phyloP scores from a whole-genome alignment of 2,113 vertebrate species.

The Silurus meridionalis region DNA sequence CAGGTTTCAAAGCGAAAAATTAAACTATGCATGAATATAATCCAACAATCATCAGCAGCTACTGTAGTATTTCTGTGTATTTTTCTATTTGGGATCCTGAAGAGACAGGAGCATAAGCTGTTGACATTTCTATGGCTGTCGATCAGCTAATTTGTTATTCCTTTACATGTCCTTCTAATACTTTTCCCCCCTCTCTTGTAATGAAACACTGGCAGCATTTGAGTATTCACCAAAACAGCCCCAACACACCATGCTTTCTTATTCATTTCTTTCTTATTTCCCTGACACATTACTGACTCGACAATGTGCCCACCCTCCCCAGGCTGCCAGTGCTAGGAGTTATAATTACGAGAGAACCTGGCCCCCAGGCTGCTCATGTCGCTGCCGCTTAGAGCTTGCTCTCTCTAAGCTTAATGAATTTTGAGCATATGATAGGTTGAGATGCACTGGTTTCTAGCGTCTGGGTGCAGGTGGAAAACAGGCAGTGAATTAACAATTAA shows the following conservation, averaged over 20 bases:
- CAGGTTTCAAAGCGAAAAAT: background rate
- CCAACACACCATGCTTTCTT: background rate
- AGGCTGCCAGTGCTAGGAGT: slow-evolving; percentile 58
- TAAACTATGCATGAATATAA: slow-evolving; percentile 4
- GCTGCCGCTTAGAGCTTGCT: slow-evolving; percentile 58
- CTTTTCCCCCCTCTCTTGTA: background rate
- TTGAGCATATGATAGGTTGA: slow-evolving; percentile 52
- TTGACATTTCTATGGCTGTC: background rate
- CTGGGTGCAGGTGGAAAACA: slow-evolving; percentile 62
- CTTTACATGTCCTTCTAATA: background rate
- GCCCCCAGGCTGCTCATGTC: slow-evolving; percentile 62
- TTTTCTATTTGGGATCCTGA: background rate
- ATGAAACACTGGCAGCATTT: slow-evolving; percentile 2
- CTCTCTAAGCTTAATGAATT: slow-evolving; percentile 63
- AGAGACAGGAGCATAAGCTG: background rate
- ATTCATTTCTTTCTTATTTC: background rate
- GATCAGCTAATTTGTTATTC: background rate
- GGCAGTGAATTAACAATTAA: slow-evolving; percentile 58
- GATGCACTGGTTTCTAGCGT: slow-evolving; percentile 59
- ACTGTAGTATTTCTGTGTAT: background rate
- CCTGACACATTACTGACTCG: slow-evolving; percentile 28
- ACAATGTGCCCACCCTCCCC: slow-evolving; percentile 24
- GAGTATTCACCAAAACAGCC: background rate
- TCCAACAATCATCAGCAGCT: background rate
- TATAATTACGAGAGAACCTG: slow-evolving; percentile 56